Evolutionary conservation across 2,888 invertebrate genomes (phyloP).

Genomic region (Tenthredo amoena): DNA sequence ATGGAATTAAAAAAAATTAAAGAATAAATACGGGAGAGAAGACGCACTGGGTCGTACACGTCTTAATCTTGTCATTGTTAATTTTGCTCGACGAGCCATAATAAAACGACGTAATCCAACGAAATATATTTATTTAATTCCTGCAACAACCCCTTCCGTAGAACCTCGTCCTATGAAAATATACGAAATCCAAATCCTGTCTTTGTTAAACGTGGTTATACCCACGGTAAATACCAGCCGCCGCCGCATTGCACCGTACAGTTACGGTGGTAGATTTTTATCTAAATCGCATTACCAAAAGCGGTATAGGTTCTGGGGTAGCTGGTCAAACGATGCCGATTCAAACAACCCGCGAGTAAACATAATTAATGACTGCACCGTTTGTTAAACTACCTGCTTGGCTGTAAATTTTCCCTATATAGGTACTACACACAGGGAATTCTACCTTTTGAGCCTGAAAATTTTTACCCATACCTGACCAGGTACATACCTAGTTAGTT

Average conservation of each 20-base stretch:
- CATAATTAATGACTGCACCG: slow-evolving; percentile 38
- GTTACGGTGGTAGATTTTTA: slow-evolving; percentile 52
- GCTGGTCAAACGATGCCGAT: slow-evolving; percentile 42
- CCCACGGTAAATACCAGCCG: slow-evolving; percentile 19
- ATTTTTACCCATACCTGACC: neutral
- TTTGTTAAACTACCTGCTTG: slow-evolving; percentile 45
- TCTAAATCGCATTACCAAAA: slow-evolving; percentile 55
- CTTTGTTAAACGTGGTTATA: slow-evolving; percentile 23
- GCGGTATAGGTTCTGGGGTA: slow-evolving; percentile 5
- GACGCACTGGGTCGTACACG: neutral
- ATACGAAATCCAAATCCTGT: slow-evolving; percentile 43
- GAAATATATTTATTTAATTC: slow-evolving; percentile 50
- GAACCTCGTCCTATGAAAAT: slow-evolving; percentile 45
- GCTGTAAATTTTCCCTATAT: slow-evolving; percentile 19
- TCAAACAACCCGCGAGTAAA: slow-evolving; percentile 43
- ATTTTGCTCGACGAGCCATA: slow-evolving; percentile 12
- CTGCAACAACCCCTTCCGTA: slow-evolving; percentile 40
- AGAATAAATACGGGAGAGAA: neutral
- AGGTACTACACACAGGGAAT: neutral
- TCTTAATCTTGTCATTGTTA: slow-evolving; percentile 41
- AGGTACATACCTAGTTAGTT: slow-evolving; percentile 15
- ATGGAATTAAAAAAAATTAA: neutral
- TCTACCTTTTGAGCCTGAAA: neutral
- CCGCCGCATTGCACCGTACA: slow-evolving; percentile 20
- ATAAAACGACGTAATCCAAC: slow-evolving; percentile 42